A percentile compares a stretch with the other conserved stretches of the same genome.
These are phyloP conservation scores for Vicugna pacos DNA, from an alignment of 2,113 vertebrate species.

Conservation along the genomic window DNA sequence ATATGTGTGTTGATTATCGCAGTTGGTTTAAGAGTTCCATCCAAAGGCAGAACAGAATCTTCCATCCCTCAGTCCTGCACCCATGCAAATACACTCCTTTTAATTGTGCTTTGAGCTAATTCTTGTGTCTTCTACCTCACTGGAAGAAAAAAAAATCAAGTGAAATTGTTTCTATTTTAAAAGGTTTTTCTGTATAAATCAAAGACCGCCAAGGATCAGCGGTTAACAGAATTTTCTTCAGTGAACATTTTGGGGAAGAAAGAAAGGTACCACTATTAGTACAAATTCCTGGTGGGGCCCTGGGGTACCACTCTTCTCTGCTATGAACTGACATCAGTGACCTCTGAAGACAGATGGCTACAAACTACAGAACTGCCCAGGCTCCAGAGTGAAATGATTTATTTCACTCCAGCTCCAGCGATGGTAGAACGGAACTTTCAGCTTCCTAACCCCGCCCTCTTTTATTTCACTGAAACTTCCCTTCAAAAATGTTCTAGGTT, in stretches of 20 bases:
- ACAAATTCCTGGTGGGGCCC: not conserved
- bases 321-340: not conserved
- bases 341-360: not conserved
- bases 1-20: not conserved
- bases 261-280: not conserved
- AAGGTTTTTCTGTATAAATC: conserved; percentile 36
- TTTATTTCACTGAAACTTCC: conserved; percentile 61
- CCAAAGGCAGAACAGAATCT: conserved; percentile 26
- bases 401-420: not conserved
- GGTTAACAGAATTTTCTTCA: conserved; percentile 12
- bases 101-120: not conserved
- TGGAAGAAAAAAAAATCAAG: not conserved
- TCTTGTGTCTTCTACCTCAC: not conserved
- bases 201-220: conserved; percentile 9
- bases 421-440: not conserved
- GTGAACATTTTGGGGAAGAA: not conserved
- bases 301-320: not conserved
- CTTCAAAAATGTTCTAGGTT: conserved; percentile 71
- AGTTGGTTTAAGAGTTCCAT: not conserved
- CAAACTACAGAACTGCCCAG: not conserved
- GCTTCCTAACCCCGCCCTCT: not conserved
- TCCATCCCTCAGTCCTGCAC: not conserved
- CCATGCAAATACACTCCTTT: not conserved
- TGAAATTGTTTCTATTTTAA: conserved; percentile 32
- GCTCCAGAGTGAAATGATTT: not conserved